A percentile compares a stretch with the other conserved stretches of the same genome.
Conservation (phyloP, 1,140 invertebrate genomes). For the Panonychus citri region DNA sequence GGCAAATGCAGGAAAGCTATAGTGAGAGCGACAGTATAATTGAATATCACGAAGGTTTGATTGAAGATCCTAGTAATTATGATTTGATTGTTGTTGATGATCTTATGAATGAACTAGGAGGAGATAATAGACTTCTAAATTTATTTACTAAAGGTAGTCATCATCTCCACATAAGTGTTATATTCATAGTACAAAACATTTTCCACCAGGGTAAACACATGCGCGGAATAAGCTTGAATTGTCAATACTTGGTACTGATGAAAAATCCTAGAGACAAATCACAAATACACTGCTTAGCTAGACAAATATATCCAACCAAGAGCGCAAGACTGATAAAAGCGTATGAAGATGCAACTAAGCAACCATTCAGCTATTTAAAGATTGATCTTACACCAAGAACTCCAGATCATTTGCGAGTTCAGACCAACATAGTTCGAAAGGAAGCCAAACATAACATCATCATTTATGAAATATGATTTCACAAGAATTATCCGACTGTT, state of each 20-base stretch:
- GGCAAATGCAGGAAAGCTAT: background rate
- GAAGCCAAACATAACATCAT: too few relatives aligned
- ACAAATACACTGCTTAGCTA: slow-evolving; percentile 20
- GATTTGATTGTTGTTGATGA: background rate
- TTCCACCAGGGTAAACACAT: slow-evolving; percentile 3
- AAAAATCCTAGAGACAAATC: slow-evolving; percentile 24
- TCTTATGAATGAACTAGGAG: background rate
- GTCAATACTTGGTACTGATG: slow-evolving; percentile 18
- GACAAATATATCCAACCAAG: slow-evolving; percentile 21
- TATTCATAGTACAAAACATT: slow-evolving; percentile 8
- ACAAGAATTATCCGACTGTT: too few relatives aligned
- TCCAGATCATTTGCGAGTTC: slow-evolving; percentile 2
- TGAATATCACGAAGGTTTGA: too few relatives aligned
- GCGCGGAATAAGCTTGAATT: slow-evolving; percentile 3
- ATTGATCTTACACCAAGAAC: slow-evolving; percentile 4
- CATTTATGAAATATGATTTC: too few relatives aligned
- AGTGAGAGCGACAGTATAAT: too few relatives aligned
- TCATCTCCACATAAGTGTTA: background rate
- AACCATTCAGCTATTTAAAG: slow-evolving; percentile 1
- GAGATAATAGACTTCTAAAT: background rate
- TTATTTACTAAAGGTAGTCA: slow-evolving; percentile 3
- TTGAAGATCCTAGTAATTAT: background rate
- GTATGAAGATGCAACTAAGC: slow-evolving; percentile 14
- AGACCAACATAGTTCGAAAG: background rate
- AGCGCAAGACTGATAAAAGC: slow-evolving; percentile 21